Base-by-base conservation (phyloP, 1,140 invertebrate species). In the Pogonomyrmex californicus region DNA sequence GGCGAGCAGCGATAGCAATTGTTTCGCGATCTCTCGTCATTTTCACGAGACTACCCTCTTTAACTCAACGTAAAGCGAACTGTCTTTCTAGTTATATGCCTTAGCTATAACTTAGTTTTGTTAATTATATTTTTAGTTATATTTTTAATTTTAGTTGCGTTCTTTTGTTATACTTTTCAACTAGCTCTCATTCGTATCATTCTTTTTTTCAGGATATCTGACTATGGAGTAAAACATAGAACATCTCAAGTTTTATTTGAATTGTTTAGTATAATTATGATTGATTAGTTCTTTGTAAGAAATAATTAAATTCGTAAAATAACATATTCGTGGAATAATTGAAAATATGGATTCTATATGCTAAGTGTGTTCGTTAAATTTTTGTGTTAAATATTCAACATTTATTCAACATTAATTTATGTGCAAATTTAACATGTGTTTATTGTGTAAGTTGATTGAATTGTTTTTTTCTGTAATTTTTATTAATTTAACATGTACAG, bases 1-100 rank as follows among this genome's bases (percentile, higher is more conserved):
- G 78, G 70, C 88, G 47, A 73, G 49, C 87, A 47, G 71, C 70
- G 88, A 91, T 90, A 92, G 85, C 88, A 87, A 92, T 92, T 92
- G 91, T 91, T 91, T 92, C 83, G 87, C 77, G 78, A 70, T 63
- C 60, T 47, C 68, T 85, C 70, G 44, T 76, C 76, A 60, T 47
- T 60, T 60, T 60, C 49, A n/a, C 23, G 41, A 82, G 23, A 44
- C 66, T 60, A 49, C 66, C 10, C 38, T 82, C 38, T 60, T 60
- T 36, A 70, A 81, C 17, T 58, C 54, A 44, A 56, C 30, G 49
- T 41, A 12, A 60, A 33, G 4, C 17, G 9, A 56, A 4, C 7
- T 17, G 47, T 33, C 33, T 47, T 47, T 58, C 73, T 58, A 17
- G 38, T 71, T 47, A 38, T 12, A 71, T 23, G 58, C 23, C n/a